These are phyloP conservation scores for Scrobipalpa costella DNA, from an alignment of 2,888 invertebrate species.

Conservation along the genomic window DNA sequence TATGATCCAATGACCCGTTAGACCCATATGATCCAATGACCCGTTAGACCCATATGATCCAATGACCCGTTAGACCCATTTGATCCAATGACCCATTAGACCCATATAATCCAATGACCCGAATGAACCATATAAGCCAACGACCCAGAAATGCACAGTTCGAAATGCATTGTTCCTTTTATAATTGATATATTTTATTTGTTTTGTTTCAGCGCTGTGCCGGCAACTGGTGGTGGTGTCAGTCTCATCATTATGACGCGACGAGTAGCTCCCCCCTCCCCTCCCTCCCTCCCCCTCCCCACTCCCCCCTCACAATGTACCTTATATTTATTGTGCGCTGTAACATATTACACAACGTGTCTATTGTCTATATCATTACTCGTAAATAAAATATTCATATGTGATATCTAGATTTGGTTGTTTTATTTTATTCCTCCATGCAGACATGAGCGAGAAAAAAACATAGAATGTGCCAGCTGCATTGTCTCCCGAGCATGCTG, in stretches of 20 bases:
- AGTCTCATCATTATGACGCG: constrained; percentile 81
- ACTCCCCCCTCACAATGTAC: constrained; percentile 66
- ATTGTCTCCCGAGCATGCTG: too few relatives aligned
- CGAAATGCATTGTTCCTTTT: too few relatives aligned
- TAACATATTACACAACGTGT: constrained; percentile 56
- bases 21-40: too few relatives aligned
- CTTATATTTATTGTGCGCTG: constrained; percentile 78
- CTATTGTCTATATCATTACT: constrained; percentile 73
- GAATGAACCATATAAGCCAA: too few relatives aligned
- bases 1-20: too few relatives aligned
- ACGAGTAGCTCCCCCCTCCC: constrained; percentile 50
- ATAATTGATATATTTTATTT: too few relatives aligned
- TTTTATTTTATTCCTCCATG: constrained; percentile 35
- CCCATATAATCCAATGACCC: too few relatives aligned
- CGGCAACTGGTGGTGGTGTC: constrained; percentile 80
- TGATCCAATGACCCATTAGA: too few relatives aligned
- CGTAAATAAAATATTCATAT: constrained; percentile 79
- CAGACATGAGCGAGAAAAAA: not conserved
- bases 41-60: too few relatives aligned
- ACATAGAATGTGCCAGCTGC: too few relatives aligned
- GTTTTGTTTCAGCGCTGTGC: constrained; percentile 72
- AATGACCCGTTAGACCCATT: too few relatives aligned
- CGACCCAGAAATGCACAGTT: too few relatives aligned
- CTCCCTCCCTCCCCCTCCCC: not conserved
- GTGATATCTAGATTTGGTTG: constrained; percentile 65